Evolutionary conservation across 2,888 invertebrate genomes (phyloP), one percentile per base, ranked within the genome.

Genomic region (Drosophila yooni): DNA sequence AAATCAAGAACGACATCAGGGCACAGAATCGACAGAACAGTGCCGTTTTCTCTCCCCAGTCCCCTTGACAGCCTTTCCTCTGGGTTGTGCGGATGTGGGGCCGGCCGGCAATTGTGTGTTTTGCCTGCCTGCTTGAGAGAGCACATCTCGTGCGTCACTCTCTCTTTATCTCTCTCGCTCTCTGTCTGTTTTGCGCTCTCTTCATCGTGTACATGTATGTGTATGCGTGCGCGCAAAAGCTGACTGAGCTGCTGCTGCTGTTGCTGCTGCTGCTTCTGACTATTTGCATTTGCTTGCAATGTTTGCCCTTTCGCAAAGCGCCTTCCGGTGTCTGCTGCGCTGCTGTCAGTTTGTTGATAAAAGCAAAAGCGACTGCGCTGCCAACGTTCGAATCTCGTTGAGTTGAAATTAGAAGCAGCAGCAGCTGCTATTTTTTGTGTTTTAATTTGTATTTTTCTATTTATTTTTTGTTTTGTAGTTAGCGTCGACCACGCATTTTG

Each of bases 301-400:
- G 75, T 71, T 85, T 85, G 81, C 83, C 86, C 83, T 86, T 85
- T 83, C 70, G 86, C 71, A 76, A 85, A 77, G 18, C 68, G 83
- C 75, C 81, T 83, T 86, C 83, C 83, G 86, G 83, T 77, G 74
- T 62, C 70, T 60, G 72, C 56, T 66, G 82, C 58, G 74, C 61
- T 43, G 73, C 59, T 68, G 76, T 73, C 80, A 74, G 76, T 71
- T 80, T 76, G 70, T 79, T 76, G 71, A 68, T 79, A 71, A 71
- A 57, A 63, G 54, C 59, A 53, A 50, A 61, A 36, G 48, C 56
- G 58, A 33, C 75, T 53, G 40, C 71, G 58, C 64, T 43, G 70
- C 31, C 60, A 63, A 61, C 56, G 64, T 52, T 33, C 80, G 80
- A 88, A 86, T 89, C 86, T 89, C 86, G 83, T 89, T 89, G 84